Evolutionary conservation across 2,888 invertebrate genomes (phyloP).

Genomic region (Erpobdella octoculata): DNA sequence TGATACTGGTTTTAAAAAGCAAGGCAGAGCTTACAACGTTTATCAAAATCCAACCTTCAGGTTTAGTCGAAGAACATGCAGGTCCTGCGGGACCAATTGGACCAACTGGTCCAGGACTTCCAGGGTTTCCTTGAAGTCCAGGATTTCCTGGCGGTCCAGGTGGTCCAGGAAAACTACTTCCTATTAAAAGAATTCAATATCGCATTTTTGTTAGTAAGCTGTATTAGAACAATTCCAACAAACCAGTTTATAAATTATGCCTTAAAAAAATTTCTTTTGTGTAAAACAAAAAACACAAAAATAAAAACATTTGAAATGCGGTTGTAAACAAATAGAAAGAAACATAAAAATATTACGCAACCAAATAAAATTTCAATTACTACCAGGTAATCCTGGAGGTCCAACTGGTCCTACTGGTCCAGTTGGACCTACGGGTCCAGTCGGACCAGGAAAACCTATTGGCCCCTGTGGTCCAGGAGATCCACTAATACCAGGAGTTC

Average conservation of each 20-base stretch:
- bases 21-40: not conserved
- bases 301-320: too few relatives aligned
- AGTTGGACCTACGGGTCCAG: not conserved
- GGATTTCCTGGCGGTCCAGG: slow-evolving; percentile 4
- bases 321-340: not conserved
- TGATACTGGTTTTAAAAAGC: not conserved
- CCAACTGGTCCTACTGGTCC: slow-evolving; percentile 9
- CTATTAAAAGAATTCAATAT: not conserved
- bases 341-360: not conserved
- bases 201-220: not conserved
- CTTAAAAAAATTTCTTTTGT: too few relatives aligned
- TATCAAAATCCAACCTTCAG: slow-evolving; percentile 6
- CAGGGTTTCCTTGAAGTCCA: not conserved
- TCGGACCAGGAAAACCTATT: not conserved
- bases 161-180: not conserved
- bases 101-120: slow-evolving; percentile 11
- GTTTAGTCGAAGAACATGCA: slow-evolving; percentile 9
- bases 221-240: too few relatives aligned
- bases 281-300: too few relatives aligned
- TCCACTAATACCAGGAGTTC: slow-evolving; percentile 8
- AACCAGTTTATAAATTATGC: too few relatives aligned
- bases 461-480: not conserved
- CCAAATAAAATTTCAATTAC: not conserved
- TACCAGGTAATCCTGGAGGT: not conserved
- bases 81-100: slow-evolving; percentile 13